These are phyloP conservation scores for Marmota monax DNA, from an alignment of 2,113 vertebrate species.

Conservation along the genomic window DNA sequence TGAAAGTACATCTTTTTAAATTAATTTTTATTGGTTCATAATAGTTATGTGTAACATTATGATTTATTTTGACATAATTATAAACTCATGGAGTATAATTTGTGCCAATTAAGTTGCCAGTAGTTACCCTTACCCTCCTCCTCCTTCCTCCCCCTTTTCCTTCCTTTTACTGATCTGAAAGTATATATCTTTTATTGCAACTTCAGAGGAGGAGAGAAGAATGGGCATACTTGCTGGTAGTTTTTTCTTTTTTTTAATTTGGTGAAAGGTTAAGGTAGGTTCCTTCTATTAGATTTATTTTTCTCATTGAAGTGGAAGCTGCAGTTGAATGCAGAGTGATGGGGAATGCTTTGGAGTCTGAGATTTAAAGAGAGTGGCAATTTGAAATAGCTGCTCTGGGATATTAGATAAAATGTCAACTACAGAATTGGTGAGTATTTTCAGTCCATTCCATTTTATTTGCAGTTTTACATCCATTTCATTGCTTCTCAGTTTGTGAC, in stretches of 20 bases:
- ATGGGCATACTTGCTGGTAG: neutral
- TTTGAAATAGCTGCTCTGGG: conserved; percentile 3
- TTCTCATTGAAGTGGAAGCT: conserved; percentile 32
- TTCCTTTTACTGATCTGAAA: too few species aligned
- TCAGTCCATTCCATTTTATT: conserved; percentile 12
- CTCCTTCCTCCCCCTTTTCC: too few species aligned
- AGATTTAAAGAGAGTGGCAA: neutral
- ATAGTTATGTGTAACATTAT: too few species aligned
- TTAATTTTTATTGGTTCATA: too few species aligned
- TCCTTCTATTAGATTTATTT: neutral
- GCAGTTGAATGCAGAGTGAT: neutral
- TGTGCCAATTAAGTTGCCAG: too few species aligned
- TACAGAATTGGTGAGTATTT: neutral
- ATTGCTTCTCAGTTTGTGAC: neutral
- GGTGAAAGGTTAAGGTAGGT: neutral
- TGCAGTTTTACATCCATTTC: conserved; percentile 16
- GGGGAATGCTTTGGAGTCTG: neutral
- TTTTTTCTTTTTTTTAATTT: neutral
- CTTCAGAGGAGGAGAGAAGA: neutral
- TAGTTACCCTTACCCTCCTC: too few species aligned
- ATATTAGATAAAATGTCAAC: conserved; percentile 21
- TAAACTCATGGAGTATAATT: too few species aligned
- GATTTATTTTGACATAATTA: too few species aligned
- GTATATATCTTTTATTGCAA: neutral
- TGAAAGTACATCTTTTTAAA: neutral